Percentiles rank a stretch among this genome's conserved stretches.
Conservation (phyloP, 2,113 vertebrate species). For the Notiomystis cincta region DNA sequence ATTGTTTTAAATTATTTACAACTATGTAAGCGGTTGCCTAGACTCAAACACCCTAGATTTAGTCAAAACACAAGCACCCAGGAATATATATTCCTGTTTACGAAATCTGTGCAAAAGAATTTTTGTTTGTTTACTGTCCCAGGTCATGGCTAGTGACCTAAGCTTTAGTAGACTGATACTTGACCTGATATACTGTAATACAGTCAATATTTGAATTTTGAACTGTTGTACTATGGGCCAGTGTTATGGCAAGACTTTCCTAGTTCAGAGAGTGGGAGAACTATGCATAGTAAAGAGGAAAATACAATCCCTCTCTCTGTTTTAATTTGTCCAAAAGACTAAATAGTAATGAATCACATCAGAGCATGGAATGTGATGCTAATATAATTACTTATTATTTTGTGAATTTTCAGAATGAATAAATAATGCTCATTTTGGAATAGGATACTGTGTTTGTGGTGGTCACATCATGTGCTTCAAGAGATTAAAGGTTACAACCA, state of each 20-base stretch:
- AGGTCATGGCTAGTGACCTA: neutral
- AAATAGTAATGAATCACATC: neutral
- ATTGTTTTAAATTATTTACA: neutral
- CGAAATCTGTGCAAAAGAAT: neutral
- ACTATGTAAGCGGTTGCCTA: neutral
- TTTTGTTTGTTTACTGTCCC: neutral
- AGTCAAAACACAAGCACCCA: neutral
- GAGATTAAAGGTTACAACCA: neutral
- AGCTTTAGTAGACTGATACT: neutral
- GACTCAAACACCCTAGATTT: rapidly evolving
- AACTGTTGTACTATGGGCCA: neutral
- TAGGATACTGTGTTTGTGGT: no score
- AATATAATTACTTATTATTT: neutral
- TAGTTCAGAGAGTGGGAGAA: neutral
- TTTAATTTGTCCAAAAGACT: neutral
- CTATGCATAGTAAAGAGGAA: neutral
- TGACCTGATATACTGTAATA: neutral
- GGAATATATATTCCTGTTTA: neutral
- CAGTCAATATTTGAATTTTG: neutral
- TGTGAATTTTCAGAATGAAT: neutral
- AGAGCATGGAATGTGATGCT: neutral
- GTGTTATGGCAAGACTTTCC: neutral
- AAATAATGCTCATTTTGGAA: neutral
- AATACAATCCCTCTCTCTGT: neutral
- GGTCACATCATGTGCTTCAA: rapidly evolving